Base-by-base conservation (phyloP, 2,888 invertebrate species). In the Andrena chrysosceles region DNA sequence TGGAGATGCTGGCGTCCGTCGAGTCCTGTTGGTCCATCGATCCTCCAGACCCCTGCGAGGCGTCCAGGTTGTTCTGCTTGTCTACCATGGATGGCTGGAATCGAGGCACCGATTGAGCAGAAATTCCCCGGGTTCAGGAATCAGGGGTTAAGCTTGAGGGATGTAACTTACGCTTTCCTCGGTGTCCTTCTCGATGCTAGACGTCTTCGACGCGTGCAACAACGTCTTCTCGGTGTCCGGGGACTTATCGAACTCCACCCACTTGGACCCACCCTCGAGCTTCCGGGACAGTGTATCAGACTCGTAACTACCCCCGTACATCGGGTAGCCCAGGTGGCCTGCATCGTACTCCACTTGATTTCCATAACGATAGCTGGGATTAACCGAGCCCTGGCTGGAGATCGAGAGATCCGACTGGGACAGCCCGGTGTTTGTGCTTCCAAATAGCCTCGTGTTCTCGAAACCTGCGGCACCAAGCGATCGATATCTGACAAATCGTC, bases 351-450 rank as follows among this genome's bases (percentile, higher is more conserved):
- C 96, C 88, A 96, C 95, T 93, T 98, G 98, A 92, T 97, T 97
- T 74, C 97, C 96, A 92, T 98, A 98, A 63, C 96, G 96, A 93
- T 98, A 95, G 81, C 96, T 96, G 16, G 96, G 96, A 92, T 97
- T 97, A 75, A 96, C 96, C 49, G 96, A 96, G 16, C 96, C 96
- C 64, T 95, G 95, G 35, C 97, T 97, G 20, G 96, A 96, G 91
- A 97, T 95, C 91, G 97, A 97, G 0, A 97, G 95, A 91, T 97
- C 97, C 5, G 98, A 98, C 91, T 97, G 97, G 5, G 97, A 97
- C 2, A 98, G 95, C 0, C 98, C 98, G 0, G 97, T 97, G 90
- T 96, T 96, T 29, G 96, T 95, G 71, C 95, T 94, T 0, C 95
- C 95, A 70, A 95, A 91, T 3, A 95, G 94, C 93, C 94, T 95